Evolutionary conservation across 2,888 invertebrate species (phyloP), one percentile per base, ranked within the genome.

Genomic region (Latrodectus elegans): DNA sequence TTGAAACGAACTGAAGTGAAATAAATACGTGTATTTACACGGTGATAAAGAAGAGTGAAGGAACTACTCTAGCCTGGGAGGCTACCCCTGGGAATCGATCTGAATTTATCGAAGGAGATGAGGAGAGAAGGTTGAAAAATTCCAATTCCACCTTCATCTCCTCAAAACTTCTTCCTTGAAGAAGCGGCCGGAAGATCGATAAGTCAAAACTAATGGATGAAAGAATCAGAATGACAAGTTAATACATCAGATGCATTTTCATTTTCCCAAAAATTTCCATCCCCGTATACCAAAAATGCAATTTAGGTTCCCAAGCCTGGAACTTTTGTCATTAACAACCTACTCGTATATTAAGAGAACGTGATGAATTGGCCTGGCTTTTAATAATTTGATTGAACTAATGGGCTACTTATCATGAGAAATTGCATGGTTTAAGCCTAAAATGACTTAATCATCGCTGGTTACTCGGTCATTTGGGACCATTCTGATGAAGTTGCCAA

Each of bases 141-240:
- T 60, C n/a, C 60, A 60, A 15, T 60, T 60, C n/a, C 60, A 60
- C 6, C 60, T 60, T 60, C 60, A 60, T n/a, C 60, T 12, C 12
- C 60, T 60, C 14, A 60, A 60, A 22, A n/a, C n/a, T 60, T 55
- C 55, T 55, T 12, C 55, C 10, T 15, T 6, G 11, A 60, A 60
- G 11, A 60, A 60, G n/a, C 12, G 12, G 14, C 6, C 6, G 14
- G n/a, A 60, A 10, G 60, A 60, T 60, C 60, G 60, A 60, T 60
- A 60, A 60, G 12, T 60, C 60, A 60, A 60, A 60, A 60, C 60
- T 60, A 60, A 60, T 60, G 60, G 60, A 60, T n/a, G 60, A 10
- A 60, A n/a, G 60, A 60, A 60, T 60, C 60, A 60, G n/a, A 60
- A 15, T 60, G 60, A 60, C 60, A 60, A 60, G 60, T 60, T 60